Evolutionary conservation across 2,888 invertebrate genomes (phyloP).

Genomic region (Lepetodrilus schrolli): DNA sequence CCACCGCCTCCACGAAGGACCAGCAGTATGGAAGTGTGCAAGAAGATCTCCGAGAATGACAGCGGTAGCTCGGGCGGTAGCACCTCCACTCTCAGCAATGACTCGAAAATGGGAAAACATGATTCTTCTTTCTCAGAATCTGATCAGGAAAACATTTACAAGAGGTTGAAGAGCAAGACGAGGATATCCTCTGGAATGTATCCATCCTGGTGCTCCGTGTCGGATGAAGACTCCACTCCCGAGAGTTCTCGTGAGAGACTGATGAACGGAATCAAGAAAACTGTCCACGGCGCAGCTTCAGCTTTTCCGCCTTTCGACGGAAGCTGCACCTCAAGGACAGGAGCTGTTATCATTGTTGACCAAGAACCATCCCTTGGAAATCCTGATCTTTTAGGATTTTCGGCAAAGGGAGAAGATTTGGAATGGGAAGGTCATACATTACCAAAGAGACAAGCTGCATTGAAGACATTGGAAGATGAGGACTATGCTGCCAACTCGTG

Average conservation of each 20-base stretch:
- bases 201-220: constrained; percentile 64
- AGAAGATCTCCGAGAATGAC: neutral
- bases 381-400: neutral
- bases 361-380: neutral
- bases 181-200: constrained; percentile 60
- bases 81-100: constrained; percentile 36
- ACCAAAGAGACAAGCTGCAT: constrained; percentile 34
- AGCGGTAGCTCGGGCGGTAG: constrained; percentile 25
- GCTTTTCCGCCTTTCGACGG: constrained; percentile 26
- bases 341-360: neutral
- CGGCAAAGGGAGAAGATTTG: constrained; percentile 7
- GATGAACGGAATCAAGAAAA: constrained; percentile 2
- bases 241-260: constrained; percentile 31
- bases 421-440: constrained; percentile 41
- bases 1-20: constrained; percentile 37
- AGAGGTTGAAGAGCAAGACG: constrained; percentile 65
- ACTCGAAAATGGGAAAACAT: constrained; percentile 12
- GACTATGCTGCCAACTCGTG: constrained; percentile 56
- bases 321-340: neutral
- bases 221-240: constrained; percentile 49
- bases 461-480: constrained; percentile 36
- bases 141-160: constrained; percentile 66
- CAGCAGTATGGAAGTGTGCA: constrained; percentile 20
- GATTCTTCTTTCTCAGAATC: constrained; percentile 63
- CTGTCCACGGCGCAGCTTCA: constrained; percentile 11